Conservation (phyloP, 2,888 invertebrate genomes). For the Dryobota labecula region DNA sequence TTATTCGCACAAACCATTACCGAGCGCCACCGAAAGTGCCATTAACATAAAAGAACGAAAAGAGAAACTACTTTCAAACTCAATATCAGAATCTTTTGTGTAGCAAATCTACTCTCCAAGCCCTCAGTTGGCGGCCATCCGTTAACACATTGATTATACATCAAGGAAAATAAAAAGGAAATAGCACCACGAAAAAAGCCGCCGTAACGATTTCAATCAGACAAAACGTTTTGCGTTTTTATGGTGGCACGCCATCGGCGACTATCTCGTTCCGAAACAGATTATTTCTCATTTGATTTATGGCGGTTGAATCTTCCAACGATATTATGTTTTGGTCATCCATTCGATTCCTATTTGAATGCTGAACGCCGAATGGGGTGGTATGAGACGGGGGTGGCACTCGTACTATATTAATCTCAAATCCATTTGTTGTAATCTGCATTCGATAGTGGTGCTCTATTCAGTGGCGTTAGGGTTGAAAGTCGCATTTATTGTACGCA, state of each 20-base stretch:
- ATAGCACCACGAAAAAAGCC: constrained; percentile 86
- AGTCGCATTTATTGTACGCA: constrained; percentile 79
- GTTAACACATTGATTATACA: constrained; percentile 91
- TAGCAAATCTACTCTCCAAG: constrained; percentile 87
- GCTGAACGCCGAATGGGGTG: constrained; percentile 89
- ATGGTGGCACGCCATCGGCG: constrained; percentile 87
- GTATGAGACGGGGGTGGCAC: constrained; percentile 88
- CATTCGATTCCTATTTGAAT: constrained; percentile 91
- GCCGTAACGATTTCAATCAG: constrained; percentile 89
- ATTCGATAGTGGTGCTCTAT: constrained; percentile 82
- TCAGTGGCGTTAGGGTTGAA: constrained; percentile 79
- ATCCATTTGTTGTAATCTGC: constrained; percentile 90
- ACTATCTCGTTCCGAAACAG: constrained; percentile 90
- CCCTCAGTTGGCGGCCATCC: constrained; percentile 86
- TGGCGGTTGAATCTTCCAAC: constrained; percentile 89
- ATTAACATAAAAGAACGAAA: constrained; percentile 88
- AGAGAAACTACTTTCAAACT: constrained; percentile 89
- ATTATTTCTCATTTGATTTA: constrained; percentile 91
- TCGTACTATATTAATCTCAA: constrained; percentile 91
- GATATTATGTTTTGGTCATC: constrained; percentile 91
- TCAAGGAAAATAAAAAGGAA: constrained; percentile 89
- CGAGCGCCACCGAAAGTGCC: constrained; percentile 84
- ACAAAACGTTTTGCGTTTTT: constrained; percentile 91
- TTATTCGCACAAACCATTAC: constrained; percentile 86
- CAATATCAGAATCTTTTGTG: constrained; percentile 90